These are phyloP conservation scores for Sitobion miscanthi DNA, from an alignment of 1,140 invertebrate species.

Conservation along the genomic window DNA sequence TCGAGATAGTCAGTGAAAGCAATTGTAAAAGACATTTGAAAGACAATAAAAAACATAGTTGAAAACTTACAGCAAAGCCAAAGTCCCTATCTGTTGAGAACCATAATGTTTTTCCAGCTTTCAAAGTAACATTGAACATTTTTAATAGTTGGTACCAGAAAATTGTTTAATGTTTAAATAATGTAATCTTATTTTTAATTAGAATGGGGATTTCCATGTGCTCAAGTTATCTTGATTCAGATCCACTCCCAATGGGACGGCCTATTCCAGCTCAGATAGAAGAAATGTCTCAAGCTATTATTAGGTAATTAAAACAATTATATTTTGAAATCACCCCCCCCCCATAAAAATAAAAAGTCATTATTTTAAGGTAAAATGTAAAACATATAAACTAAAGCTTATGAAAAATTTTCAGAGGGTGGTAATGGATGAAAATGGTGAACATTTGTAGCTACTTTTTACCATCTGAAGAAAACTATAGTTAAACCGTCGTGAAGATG, in stretches of 20 bases:
- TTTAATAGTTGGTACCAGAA: background rate
- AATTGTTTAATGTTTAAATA: background rate
- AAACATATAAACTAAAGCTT: background rate
- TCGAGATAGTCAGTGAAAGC: conserved; percentile 94
- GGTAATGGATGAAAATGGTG: conserved; percentile 97
- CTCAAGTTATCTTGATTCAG: conserved; percentile 97
- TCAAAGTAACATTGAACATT: conserved; percentile 69
- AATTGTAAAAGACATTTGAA: conserved; percentile 98
- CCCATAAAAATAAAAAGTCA: background rate
- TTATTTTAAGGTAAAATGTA: too few relatives aligned
- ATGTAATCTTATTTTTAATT: conserved; percentile 50
- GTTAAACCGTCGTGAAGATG: conserved; percentile 84
- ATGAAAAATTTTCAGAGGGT: conserved; percentile 70
- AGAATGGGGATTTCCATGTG: conserved; percentile 97
- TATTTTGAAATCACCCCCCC: background rate
- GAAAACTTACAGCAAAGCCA: conserved; percentile 94
- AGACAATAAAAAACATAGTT: conserved; percentile 84
- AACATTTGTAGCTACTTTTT: conserved; percentile 99
- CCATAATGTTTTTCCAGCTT: conserved; percentile 92
- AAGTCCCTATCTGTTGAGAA: conserved; percentile 92
- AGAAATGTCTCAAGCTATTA: conserved; percentile 99
- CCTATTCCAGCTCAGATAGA: conserved; percentile 86
- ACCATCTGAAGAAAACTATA: conserved; percentile 90
- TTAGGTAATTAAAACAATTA: conserved; percentile 69
- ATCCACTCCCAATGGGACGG: conserved; percentile 85